phyloP scores from a whole-genome alignment of 2,113 vertebrate species.

The Chaenocephalus aceratus region DNA sequence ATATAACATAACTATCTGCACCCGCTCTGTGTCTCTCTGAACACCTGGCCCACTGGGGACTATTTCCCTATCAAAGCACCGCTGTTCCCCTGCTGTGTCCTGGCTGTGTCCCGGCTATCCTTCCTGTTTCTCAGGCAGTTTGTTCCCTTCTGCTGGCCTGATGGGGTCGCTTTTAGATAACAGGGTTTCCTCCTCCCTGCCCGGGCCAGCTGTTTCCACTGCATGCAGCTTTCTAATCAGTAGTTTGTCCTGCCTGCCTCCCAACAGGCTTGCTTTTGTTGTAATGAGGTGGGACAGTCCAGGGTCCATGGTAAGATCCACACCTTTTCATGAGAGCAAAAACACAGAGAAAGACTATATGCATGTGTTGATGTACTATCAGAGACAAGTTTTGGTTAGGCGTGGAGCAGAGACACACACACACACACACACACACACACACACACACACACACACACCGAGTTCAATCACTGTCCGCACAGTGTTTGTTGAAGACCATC shows the following conservation, averaged over 20 bases:
- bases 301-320: constrained; percentile 33
- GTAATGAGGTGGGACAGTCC: constrained; percentile 47
- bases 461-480: constrained; percentile 71
- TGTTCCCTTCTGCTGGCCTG: constrained; percentile 54
- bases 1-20: not conserved
- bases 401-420: constrained; percentile 7
- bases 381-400: constrained; percentile 67
- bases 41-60: constrained; percentile 43
- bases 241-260: constrained; percentile 48
- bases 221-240: constrained; percentile 69
- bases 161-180: constrained; percentile 64
- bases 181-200: constrained; percentile 57
- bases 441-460: constrained; percentile 19
- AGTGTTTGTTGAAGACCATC: constrained; percentile 77
- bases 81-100: constrained; percentile 6
- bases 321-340: constrained; percentile 29
- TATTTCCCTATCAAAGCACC: constrained; percentile 49
- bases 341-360: constrained; percentile 42
- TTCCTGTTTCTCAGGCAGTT: constrained; percentile 74
- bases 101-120: constrained; percentile 11
- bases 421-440: constrained; percentile 8
- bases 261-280: constrained; percentile 65
- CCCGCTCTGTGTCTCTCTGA: not conserved
- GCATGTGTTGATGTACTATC: constrained; percentile 56
- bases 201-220: constrained; percentile 77